A percentile compares a stretch with the other conserved stretches of the same genome.
Conservation (phyloP, 1,140 invertebrate species). For the Drosophila pectinifera region DNA sequence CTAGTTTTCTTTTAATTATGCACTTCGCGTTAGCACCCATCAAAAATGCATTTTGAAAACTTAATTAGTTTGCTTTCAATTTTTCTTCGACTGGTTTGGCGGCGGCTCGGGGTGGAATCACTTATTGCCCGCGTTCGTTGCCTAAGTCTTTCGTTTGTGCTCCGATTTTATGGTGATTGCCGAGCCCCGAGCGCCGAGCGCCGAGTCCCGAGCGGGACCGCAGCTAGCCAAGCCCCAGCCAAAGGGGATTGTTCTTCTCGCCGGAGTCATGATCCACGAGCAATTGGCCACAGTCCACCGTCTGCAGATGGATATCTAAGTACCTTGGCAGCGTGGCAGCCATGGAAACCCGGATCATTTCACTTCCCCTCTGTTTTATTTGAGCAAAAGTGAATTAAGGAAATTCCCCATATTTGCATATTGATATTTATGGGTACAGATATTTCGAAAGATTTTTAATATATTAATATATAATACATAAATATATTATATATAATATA, state of each 20-base stretch:
- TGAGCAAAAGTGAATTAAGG: constrained; percentile 1
- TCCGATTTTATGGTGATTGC: constrained; percentile 42
- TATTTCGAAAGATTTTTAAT: too few relatives aligned
- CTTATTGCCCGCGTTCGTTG: constrained; percentile 48
- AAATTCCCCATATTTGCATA: not conserved
- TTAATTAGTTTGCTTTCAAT: constrained; percentile 67
- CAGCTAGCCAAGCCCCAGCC: constrained; percentile 46
- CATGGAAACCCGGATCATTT: constrained; percentile 17
- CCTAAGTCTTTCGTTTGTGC: constrained; percentile 41
- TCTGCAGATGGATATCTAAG: constrained; percentile 22
- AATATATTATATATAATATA: too few relatives aligned
- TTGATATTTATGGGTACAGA: too few relatives aligned
- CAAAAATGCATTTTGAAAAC: constrained; percentile 70
- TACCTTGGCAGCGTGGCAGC: constrained; percentile 17
- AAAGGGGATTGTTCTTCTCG: constrained; percentile 48
- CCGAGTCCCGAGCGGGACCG: constrained; percentile 8
- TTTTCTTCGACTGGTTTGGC: constrained; percentile 8
- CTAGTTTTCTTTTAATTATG: constrained; percentile 67
- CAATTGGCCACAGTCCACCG: constrained; percentile 13
- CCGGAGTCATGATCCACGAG: constrained; percentile 26
- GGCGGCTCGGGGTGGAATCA: constrained; percentile 15
- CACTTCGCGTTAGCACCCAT: constrained; percentile 56
- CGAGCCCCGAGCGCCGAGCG: too few relatives aligned
- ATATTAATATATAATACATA: too few relatives aligned
- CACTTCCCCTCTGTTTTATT: constrained; percentile 6